Conservation (phyloP, 2,113 vertebrate genomes). For the Dromiciops gliroides region DNA sequence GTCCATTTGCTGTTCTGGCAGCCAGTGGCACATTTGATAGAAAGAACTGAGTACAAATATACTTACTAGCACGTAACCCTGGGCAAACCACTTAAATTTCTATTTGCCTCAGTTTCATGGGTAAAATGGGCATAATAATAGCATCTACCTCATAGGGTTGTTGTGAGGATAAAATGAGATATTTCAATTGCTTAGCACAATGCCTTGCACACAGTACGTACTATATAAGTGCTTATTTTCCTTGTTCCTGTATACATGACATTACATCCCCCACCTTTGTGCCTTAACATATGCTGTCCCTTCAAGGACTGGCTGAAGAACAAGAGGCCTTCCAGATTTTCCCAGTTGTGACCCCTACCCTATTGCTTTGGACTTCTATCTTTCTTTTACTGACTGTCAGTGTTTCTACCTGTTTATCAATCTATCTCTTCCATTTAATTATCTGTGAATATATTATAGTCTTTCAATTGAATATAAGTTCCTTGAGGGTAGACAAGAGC, state of each 20-base stretch:
- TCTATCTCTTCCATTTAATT: not conserved
- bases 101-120: not conserved
- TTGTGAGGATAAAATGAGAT: not conserved
- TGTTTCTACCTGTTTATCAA: not conserved
- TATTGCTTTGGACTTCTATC: not conserved
- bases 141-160: not conserved
- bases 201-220: not conserved
- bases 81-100: not conserved
- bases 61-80: not conserved
- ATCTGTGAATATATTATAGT: not conserved
- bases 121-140: not conserved
- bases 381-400: not conserved
- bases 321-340: not conserved
- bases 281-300: not conserved
- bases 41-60: not conserved
- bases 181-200: not conserved
- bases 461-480: not conserved
- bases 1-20: not conserved
- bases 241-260: not conserved
- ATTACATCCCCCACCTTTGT: not conserved
- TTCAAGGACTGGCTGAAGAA: not conserved
- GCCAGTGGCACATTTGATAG: not conserved
- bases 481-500: not conserved
- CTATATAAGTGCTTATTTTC: not conserved
- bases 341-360: not conserved